Evolutionary conservation across 2,113 vertebrate genomes (phyloP).

Genomic region (Sylvilagus bachmani): DNA sequence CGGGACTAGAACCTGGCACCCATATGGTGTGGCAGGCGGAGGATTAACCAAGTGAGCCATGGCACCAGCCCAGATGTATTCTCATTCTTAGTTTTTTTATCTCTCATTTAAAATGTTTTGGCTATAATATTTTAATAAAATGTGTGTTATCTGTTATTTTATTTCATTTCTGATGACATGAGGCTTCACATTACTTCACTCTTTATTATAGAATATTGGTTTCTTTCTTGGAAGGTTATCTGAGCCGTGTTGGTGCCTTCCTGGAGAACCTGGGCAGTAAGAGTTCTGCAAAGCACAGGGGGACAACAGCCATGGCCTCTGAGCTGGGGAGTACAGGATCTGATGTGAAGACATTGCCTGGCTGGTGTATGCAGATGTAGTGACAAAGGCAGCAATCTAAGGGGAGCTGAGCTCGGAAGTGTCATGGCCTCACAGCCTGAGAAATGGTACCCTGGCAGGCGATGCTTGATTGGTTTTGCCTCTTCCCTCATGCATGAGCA

Average conservation of each 20-base stretch:
- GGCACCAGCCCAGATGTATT: not conserved
- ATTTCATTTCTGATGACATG: not conserved
- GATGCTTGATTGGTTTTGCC: not conserved
- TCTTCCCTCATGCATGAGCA: not conserved
- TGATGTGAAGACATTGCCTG: not conserved
- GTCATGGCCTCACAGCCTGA: not conserved
- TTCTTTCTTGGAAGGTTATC: not conserved
- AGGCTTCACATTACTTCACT: not conserved
- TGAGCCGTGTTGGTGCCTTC: not conserved
- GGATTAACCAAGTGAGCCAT: too few species aligned
- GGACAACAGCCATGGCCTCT: not conserved
- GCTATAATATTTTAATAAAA: not conserved
- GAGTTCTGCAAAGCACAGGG: not conserved
- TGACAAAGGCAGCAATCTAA: not conserved
- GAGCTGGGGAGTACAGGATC: not conserved
- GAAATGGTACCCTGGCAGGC: too few species aligned
- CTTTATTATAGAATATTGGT: not conserved
- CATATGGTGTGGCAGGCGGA: too few species aligned
- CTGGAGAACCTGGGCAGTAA: not conserved
- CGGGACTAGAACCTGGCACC: too few species aligned
- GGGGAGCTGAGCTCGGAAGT: not conserved
- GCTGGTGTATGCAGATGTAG: not conserved
- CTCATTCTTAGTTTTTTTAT: conserved; percentile 43
- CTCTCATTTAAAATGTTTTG: not conserved
- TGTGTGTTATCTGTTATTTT: not conserved